Base-by-base conservation (phyloP, 2,113 vertebrate species). In the Sylvietta virens region DNA sequence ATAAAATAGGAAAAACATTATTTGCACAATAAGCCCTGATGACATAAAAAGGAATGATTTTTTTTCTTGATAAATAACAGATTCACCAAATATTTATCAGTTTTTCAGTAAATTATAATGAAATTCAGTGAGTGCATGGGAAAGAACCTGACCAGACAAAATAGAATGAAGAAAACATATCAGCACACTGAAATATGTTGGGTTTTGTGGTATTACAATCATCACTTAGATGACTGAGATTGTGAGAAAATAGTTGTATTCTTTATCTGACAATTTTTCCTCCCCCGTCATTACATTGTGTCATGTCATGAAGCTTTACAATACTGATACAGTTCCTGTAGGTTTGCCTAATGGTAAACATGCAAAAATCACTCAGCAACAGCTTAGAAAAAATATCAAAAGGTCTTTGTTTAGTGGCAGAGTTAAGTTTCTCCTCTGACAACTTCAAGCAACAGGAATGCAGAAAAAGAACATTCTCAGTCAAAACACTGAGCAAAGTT, bases 341-440 rank as follows among this genome's bases (percentile, higher is more conserved):
- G 42, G 61, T 60, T 93, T 90, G 45, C 67, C 92, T 83, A 58
- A 73, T 48, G 35, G 53, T 92, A 94, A 84, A 62, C 72, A 95
- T 50, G 67, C 37, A 91, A 88, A 86, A 67, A 77, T 98, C 89
- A 94, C 86, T 94, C 84, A 80, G 84, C 91, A 70, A 19, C 22
- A 69, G 88, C 48, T 94, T 57, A 95, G 81, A 60, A 84, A 96
- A 95, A 94, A 92, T 78, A 95, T 91, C 91, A 96, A 96, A 95
- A 94, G 91, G 81, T 61, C 89, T 97, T 95, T 97, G 92, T 96
- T 96, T 87, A 54, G 62, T 60, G 69, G 60, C 66, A 92, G 89
- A 93, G 87, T 94, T 94, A 94, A 96, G 57, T 90, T 97, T 95
- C 87, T 90, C 26, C 60, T 96, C 93, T 96, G 97, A 98, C 92